phyloP scores from a whole-genome alignment of 1,140 invertebrate genomes.

The Drosophila rhopaloa region DNA sequence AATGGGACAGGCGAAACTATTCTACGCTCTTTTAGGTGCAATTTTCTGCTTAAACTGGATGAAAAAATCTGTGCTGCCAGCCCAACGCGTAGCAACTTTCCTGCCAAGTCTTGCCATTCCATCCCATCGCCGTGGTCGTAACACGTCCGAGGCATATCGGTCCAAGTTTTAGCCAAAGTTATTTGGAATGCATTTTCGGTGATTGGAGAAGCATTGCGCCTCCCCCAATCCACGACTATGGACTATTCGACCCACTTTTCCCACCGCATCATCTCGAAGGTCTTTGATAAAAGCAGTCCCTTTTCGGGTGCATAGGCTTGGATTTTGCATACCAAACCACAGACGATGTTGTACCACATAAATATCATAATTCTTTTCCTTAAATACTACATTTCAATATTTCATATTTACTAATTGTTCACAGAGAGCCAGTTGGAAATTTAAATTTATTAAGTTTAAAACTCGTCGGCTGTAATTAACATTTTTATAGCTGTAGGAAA shows the following conservation, averaged over 20 bases:
- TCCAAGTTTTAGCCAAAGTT: slow-evolving; percentile 44
- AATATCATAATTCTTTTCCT: too few species aligned
- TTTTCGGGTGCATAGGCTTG: not conserved
- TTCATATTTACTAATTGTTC: too few species aligned
- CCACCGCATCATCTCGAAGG: not conserved
- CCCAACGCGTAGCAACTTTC: slow-evolving; percentile 14
- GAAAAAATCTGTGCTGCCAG: slow-evolving; percentile 64
- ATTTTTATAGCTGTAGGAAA: too few species aligned
- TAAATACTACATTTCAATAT: too few species aligned
- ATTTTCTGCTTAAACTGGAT: slow-evolving; percentile 74
- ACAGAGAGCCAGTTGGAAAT: too few species aligned
- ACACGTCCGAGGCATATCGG: slow-evolving; percentile 8
- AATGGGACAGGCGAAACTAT: slow-evolving; percentile 54
- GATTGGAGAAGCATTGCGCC: slow-evolving; percentile 22
- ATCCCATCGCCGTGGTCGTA: slow-evolving; percentile 2
- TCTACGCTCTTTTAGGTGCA: slow-evolving; percentile 76
- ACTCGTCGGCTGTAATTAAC: too few species aligned
- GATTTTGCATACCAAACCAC: too few species aligned
- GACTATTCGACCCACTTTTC: not conserved
- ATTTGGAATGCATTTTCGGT: slow-evolving; percentile 49
- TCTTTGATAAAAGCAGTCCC: not conserved
- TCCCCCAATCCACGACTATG: not conserved
- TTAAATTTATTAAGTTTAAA: too few species aligned
- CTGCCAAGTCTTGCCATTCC: slow-evolving; percentile 3
- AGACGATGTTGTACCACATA: too few species aligned